A percentile compares a stretch with the other conserved stretches of the same genome.
These are phyloP conservation scores for Urechis unicinctus DNA, from an alignment of 2,888 invertebrate species.

Conservation along the genomic window DNA sequence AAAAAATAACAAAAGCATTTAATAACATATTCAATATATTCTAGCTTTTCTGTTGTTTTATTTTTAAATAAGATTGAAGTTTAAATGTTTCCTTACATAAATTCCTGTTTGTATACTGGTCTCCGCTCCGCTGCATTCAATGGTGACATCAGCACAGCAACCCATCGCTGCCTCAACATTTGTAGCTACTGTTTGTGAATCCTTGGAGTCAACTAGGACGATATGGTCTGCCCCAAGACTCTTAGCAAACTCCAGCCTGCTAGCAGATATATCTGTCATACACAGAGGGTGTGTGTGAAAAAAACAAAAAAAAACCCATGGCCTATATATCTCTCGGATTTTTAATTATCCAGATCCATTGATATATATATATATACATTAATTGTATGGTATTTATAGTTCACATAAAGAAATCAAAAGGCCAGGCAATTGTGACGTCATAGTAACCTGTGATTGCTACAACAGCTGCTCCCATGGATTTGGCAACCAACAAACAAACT, in stretches of 20 bases:
- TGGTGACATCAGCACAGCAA: slow-evolving; percentile 63
- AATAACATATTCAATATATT: no score
- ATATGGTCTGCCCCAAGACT: slow-evolving; percentile 45
- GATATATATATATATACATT: no score
- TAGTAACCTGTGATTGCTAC: slow-evolving; percentile 43
- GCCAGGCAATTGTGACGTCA: no score
- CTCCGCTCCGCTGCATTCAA: slow-evolving; percentile 82
- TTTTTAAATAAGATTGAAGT: slow-evolving; percentile 89
- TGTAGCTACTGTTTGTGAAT: slow-evolving; percentile 29
- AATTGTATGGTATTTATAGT: no score
- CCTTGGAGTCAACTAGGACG: slow-evolving; percentile 36
- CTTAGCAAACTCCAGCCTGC: slow-evolving; percentile 45
- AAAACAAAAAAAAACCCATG: no score
- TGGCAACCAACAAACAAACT: slow-evolving; percentile 45
- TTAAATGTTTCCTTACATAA: slow-evolving; percentile 63
- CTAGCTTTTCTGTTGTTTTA: no score
- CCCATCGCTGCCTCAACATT: slow-evolving; percentile 32
- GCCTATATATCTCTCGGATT: no score
- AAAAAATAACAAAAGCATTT: no score
- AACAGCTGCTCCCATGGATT: slow-evolving; percentile 44
- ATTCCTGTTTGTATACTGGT: slow-evolving; percentile 53
- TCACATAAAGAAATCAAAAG: no score
- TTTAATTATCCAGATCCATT: no score
- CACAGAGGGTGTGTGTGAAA: no score
- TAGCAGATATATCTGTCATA: slow-evolving; percentile 15